phyloP scores from a whole-genome alignment of 2,797 vertebrate genomes.

The Cygnus olor region DNA sequence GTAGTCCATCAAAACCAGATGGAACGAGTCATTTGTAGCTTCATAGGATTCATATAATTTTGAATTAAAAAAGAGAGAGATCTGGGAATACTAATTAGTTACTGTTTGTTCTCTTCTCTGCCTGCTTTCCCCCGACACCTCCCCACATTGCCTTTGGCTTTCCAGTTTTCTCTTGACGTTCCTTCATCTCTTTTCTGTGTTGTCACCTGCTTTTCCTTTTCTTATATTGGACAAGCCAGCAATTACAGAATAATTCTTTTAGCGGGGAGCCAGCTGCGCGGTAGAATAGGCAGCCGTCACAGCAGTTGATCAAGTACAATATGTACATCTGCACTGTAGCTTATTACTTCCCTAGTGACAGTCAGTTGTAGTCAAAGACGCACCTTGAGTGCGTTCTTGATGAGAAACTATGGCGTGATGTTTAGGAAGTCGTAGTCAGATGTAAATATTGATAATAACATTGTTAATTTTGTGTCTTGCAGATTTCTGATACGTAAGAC shows the following conservation, averaged over 20 bases:
- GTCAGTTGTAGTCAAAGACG: neutral
- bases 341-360: neutral
- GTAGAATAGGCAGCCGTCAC: neutral
- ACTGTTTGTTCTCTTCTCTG: constrained; percentile 40
- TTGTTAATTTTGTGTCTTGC: neutral
- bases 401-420: neutral
- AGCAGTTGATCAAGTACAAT: neutral
- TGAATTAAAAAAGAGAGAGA: neutral
- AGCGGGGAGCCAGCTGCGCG: neutral
- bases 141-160: neutral
- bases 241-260: constrained; percentile 10
- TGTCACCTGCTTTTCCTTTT: neutral
- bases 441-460: neutral
- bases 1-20: constrained; percentile 54
- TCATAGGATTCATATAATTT: neutral
- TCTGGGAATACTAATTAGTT: constrained; percentile 9
- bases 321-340: neutral
- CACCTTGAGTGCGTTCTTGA: neutral
- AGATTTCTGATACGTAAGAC: neutral
- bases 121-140: neutral
- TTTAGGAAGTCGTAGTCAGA: neutral
- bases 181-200: neutral
- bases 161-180: neutral
- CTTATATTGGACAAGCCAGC: neutral
- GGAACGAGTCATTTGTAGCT: constrained; percentile 32